Evolutionary conservation across 2,797 vertebrate genomes (phyloP).

Genomic region (Coccyzus lansbergi): DNA sequence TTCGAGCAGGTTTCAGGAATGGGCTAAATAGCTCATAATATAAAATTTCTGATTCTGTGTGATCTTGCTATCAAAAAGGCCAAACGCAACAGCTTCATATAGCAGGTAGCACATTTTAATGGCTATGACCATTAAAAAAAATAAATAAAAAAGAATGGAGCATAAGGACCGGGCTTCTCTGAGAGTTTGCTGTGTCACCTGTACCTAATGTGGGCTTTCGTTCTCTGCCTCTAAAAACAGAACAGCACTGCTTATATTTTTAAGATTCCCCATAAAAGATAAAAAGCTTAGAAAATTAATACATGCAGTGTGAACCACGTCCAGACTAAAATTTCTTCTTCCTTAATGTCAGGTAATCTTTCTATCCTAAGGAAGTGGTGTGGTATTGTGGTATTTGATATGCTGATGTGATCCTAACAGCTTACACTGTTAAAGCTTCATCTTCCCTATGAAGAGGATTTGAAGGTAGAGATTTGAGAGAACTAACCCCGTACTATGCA

Average conservation of each 20-base stretch:
- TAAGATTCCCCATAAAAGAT: background rate
- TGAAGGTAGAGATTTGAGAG: background rate
- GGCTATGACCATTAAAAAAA: background rate
- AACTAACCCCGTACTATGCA: no score
- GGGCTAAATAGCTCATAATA: background rate
- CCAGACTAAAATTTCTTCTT: background rate
- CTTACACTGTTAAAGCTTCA: background rate
- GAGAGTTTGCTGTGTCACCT: background rate
- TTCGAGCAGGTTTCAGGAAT: background rate
- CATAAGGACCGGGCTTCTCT: background rate
- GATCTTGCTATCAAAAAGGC: background rate
- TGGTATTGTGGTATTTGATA: background rate
- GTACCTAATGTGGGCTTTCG: background rate
- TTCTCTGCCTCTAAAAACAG: background rate
- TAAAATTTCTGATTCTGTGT: background rate
- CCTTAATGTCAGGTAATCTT: background rate
- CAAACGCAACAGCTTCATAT: background rate
- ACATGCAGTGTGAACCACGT: background rate
- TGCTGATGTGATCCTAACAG: background rate
- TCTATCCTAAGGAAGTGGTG: background rate
- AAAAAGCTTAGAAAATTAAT: background rate
- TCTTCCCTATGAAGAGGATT: background rate
- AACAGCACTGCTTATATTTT: fast-evolving
- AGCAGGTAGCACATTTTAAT: background rate
- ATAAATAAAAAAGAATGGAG: background rate